A percentile compares a stretch with the other conserved stretches of the same genome.
phyloP scores from a whole-genome alignment of 2,797 vertebrate genomes.

The Gymnoscopelus braueri region DNA sequence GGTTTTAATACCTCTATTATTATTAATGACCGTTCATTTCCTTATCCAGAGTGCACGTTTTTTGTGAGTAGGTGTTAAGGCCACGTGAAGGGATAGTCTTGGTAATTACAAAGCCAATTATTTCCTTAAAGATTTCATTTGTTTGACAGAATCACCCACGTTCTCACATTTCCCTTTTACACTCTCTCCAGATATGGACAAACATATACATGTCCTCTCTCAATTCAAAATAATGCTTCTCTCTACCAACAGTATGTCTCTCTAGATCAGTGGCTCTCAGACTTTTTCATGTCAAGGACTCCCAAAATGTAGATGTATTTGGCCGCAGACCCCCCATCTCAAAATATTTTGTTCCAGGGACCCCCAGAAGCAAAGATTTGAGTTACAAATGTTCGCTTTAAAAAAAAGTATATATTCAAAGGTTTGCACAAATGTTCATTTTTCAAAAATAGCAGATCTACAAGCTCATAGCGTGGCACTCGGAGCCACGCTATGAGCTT shows the following conservation, averaged over 20 bases:
- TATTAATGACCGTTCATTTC: conserved; percentile 89
- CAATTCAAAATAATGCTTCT: too few species aligned
- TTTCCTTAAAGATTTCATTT: conserved; percentile 86
- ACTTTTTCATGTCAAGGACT: too few species aligned
- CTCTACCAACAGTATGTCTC: not conserved
- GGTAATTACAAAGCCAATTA: conserved; percentile 90
- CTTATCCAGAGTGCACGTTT: conserved; percentile 84
- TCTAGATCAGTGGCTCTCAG: not conserved
- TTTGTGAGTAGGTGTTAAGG: conserved; percentile 64
- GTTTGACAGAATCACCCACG: conserved; percentile 77
- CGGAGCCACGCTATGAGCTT: too few species aligned
- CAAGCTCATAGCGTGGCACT: too few species aligned
- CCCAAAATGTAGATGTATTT: too few species aligned
- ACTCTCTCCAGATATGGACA: conserved; percentile 22
- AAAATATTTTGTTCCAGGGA: too few species aligned
- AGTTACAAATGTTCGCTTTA: too few species aligned
- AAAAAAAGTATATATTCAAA: too few species aligned
- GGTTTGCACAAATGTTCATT: too few species aligned
- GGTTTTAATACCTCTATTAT: conserved; percentile 90
- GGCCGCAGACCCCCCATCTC: too few species aligned
- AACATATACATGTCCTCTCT: not conserved
- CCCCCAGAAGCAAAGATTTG: too few species aligned
- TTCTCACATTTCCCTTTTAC: conserved; percentile 53
- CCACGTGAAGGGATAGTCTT: conserved; percentile 79
- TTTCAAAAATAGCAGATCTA: too few species aligned